Base-by-base conservation (phyloP, 2,888 invertebrate genomes). In the Spodoptera exigua region DNA sequence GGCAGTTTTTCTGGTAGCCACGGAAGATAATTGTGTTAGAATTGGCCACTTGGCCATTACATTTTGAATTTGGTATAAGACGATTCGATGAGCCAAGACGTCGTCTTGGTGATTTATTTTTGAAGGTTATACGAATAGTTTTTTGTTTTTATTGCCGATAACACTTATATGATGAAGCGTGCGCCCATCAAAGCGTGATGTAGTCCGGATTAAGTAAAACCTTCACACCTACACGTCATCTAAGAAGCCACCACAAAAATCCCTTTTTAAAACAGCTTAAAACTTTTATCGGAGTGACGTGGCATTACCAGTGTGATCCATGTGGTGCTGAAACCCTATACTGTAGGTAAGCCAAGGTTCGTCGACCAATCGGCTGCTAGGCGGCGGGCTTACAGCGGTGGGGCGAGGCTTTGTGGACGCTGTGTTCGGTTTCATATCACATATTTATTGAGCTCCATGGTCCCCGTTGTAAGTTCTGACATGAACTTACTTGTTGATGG, bases 271-370 rank as follows among this genome's bases (percentile, higher is more conserved):
- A 69, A 74, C 65, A 76, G 79, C 76, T 76, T 81, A 72, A 74
- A 65, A 73, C 62, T 79, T 76, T 76, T 66, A 74, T 69, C 64
- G 44, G 51, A 59, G 51, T 64, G 70, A 76, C 61, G 76, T 82
- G 78, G 79, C 73, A 75, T 82, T 80, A 79, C 78, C 54, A 66
- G 64, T 78, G 75, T 79, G 79, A 81, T 81, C 79, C 75, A 61
- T 75, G 76, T 79, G 80, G 72, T 77, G 68, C 78, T 79, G 84
- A 87, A 90, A 87, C 84, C 85, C 74, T 86, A 88, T 80, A 85
- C 81, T 81, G 76, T 76, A 78, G 73, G 78, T 84, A 85, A 76
- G 77, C 78, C 77, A 69, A 76, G 75, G 65, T 76, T 70, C 76
- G 65, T 75, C 81, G 71, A 72, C 89, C 89, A 89, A 89, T 89